Conservation (phyloP, 2,113 vertebrate species). For the Vidua macroura region DNA sequence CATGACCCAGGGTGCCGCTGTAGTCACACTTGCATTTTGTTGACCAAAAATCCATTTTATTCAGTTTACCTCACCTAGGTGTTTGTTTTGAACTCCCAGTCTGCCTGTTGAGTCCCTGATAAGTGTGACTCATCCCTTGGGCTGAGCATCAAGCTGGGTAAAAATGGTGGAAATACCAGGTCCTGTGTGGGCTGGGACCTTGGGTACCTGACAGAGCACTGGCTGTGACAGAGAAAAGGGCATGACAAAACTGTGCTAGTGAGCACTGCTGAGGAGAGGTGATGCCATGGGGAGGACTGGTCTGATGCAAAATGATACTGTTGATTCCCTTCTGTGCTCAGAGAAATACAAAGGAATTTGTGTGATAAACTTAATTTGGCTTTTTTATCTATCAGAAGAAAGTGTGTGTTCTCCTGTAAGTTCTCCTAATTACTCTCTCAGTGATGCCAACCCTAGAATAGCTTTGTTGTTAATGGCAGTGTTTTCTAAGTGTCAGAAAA, state of each 20-base stretch:
- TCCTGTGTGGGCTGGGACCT: background rate
- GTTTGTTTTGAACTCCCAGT: background rate
- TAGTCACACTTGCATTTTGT: background rate
- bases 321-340: rapidly evolving
- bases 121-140: background rate
- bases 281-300: background rate
- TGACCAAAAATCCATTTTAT: background rate
- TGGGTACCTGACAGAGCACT: background rate
- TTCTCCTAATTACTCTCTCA: background rate
- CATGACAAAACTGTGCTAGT: background rate
- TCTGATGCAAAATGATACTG: background rate
- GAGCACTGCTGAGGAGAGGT: background rate
- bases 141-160: background rate
- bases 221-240: background rate
- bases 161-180: background rate
- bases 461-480: background rate
- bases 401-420: background rate
- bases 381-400: background rate
- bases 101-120: background rate
- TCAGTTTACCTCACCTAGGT: background rate
- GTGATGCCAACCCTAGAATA: background rate
- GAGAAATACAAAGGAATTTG: background rate
- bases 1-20: background rate
- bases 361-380: background rate
- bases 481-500: background rate